phyloP scores from a whole-genome alignment of 2,113 vertebrate species.

The Egretta garzetta region DNA sequence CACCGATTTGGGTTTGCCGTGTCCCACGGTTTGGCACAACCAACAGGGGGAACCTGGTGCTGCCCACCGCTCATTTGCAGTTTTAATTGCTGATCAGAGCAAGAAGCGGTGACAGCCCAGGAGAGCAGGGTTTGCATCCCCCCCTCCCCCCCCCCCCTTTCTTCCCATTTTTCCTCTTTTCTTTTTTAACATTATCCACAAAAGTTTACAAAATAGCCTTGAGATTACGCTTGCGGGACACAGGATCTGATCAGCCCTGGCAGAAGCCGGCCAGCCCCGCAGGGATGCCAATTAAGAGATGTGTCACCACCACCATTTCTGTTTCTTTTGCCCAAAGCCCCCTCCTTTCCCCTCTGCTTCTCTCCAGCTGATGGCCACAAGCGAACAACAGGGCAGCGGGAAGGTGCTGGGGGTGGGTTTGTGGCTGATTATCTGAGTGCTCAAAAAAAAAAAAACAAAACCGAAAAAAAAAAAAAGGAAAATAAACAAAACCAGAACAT shows the following conservation, averaged over 20 bases:
- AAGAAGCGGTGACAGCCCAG: not conserved
- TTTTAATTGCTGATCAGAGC: constrained; percentile 44
- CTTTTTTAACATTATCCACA: not conserved
- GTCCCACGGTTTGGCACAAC: constrained; percentile 32
- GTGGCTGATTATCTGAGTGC: not conserved
- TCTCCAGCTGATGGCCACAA: not conserved
- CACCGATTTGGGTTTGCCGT: not conserved
- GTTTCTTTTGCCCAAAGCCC: not conserved
- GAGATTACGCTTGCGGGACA: not conserved
- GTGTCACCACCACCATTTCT: not conserved
- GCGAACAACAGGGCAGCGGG: not conserved
- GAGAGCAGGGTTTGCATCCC: not conserved
- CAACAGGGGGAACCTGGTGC: not conserved
- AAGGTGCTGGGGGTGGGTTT: not conserved
- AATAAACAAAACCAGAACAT: not conserved
- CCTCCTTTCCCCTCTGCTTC: not conserved
- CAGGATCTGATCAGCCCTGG: not conserved
- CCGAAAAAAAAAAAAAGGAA: not conserved
- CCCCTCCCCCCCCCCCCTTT: not conserved
- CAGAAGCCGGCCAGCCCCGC: not conserved
- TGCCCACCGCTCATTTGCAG: not conserved
- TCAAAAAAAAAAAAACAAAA: not conserved
- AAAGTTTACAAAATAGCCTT: constrained; percentile 22
- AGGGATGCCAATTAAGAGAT: not conserved
- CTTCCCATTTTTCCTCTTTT: not conserved